Evolutionary conservation across 2,888 invertebrate genomes (phyloP).

Genomic region (Luperina testacea): DNA sequence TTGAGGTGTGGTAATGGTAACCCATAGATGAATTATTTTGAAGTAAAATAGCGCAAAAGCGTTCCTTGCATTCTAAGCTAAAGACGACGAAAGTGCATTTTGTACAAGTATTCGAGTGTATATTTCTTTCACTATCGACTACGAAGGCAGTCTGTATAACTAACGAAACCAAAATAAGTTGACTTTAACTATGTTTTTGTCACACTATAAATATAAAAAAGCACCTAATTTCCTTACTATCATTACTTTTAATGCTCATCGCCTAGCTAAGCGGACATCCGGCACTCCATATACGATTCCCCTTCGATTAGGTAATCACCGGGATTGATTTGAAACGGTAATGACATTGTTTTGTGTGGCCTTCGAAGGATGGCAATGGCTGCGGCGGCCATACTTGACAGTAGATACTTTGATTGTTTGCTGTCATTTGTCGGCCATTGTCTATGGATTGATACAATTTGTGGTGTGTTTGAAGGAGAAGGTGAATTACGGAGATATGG

Average conservation of each 20-base stretch:
- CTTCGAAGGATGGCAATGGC: constrained; percentile 55
- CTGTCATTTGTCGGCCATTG: constrained; percentile 42
- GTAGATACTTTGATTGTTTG: constrained; percentile 39
- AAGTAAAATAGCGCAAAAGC: background rate
- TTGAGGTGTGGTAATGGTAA: background rate
- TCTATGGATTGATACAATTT: constrained; percentile 19
- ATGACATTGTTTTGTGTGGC: constrained; percentile 61
- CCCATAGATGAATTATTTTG: background rate
- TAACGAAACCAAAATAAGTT: background rate
- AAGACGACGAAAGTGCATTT: no score
- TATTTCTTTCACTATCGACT: background rate
- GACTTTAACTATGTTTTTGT: background rate
- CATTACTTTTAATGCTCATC: constrained; percentile 31
- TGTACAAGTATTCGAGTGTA: no score
- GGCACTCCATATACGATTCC: constrained; percentile 48
- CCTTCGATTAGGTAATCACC: constrained; percentile 58
- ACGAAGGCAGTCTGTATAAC: background rate
- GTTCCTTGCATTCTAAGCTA: no score
- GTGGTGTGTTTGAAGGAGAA: background rate
- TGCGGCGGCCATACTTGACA: constrained; percentile 38
- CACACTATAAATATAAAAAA: constrained; percentile 21
- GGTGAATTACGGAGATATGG: background rate
- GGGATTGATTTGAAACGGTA: constrained; percentile 61
- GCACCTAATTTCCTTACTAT: constrained; percentile 21
- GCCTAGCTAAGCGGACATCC: constrained; percentile 60